Conservation (phyloP, 2,113 vertebrate genomes). For the Anser brachyrhynchus region DNA sequence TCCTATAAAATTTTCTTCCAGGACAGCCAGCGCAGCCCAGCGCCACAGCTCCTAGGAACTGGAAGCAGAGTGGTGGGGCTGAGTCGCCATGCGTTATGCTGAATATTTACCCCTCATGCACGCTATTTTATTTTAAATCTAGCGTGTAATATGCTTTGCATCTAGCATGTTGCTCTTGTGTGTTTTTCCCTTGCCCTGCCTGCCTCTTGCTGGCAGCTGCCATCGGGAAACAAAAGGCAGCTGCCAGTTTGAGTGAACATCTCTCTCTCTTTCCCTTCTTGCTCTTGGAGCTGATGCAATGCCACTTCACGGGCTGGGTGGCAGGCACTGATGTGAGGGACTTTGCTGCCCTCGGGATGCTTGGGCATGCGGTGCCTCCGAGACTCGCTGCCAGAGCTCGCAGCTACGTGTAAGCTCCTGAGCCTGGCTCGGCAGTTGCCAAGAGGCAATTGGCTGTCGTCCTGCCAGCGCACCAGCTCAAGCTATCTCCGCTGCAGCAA, state of each 20-base stretch:
- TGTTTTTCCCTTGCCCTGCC: conserved; percentile 65
- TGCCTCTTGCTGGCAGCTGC: conserved; percentile 73
- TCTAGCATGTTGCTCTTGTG: conserved; percentile 67
- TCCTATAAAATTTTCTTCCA: background rate
- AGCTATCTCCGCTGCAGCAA: background rate
- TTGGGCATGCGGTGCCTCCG: background rate
- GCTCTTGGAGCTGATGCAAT: conserved; percentile 55
- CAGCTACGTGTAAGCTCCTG: background rate
- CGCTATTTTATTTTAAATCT: conserved; percentile 73
- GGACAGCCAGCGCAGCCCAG: background rate
- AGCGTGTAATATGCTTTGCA: conserved; percentile 71
- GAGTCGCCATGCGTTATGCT: conserved; percentile 41
- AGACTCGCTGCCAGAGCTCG: background rate
- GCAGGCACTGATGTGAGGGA: conserved; percentile 1
- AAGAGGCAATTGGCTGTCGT: background rate
- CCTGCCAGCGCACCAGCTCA: conserved; percentile 31
- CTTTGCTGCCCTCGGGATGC: conserved; percentile 20
- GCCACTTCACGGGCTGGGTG: conserved; percentile 42
- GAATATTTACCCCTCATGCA: conserved; percentile 55
- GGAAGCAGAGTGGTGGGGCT: background rate
- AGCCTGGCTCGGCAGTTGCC: conserved; percentile 33
- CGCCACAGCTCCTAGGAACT: background rate
- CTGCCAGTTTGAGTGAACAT: conserved; percentile 75
- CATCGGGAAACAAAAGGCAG: conserved; percentile 70
- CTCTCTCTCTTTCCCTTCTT: conserved; percentile 50